Evolutionary conservation across 2,113 vertebrate species (phyloP).

Genomic region (Ammodytes marinus): DNA sequence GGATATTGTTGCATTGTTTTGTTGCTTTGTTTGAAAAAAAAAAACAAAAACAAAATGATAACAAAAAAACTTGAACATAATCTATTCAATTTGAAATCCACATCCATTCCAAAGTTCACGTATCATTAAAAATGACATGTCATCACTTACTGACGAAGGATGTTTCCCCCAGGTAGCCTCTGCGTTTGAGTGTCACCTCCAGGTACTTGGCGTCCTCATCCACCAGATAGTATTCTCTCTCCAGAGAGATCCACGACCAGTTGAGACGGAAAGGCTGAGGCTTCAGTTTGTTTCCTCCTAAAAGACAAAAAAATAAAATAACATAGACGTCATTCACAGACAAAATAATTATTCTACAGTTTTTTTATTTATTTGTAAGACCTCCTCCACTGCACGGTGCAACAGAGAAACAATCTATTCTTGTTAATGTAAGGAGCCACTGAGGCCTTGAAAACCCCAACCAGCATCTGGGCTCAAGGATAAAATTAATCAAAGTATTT

Average conservation of each 20-base stretch:
- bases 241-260: slow-evolving; percentile 93
- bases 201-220: slow-evolving; percentile 89
- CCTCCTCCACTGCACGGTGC: slow-evolving; percentile 2
- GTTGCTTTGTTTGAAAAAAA: no score
- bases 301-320: slow-evolving; percentile 34
- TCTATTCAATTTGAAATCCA: not conserved
- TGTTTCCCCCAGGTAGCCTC: slow-evolving; percentile 88
- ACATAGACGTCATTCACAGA: not conserved
- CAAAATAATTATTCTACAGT: no score
- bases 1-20: no score
- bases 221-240: slow-evolving; percentile 87
- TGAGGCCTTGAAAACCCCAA: slow-evolving; percentile 52
- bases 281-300: slow-evolving; percentile 88
- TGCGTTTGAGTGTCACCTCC: slow-evolving; percentile 86
- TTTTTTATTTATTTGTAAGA: slow-evolving; percentile 9
- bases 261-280: slow-evolving; percentile 87
- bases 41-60: no score
- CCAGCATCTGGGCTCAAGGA: slow-evolving; percentile 27
- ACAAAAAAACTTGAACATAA: not conserved
- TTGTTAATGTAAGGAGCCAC: slow-evolving; percentile 48
- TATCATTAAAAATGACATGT: not conserved
- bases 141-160: slow-evolving; percentile 90
- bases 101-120: not conserved
- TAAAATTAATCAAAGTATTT: slow-evolving; percentile 60
- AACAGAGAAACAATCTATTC: slow-evolving; percentile 32